phyloP scores from a whole-genome alignment of 2,797 vertebrate species.

The Rachycentron canadum region DNA sequence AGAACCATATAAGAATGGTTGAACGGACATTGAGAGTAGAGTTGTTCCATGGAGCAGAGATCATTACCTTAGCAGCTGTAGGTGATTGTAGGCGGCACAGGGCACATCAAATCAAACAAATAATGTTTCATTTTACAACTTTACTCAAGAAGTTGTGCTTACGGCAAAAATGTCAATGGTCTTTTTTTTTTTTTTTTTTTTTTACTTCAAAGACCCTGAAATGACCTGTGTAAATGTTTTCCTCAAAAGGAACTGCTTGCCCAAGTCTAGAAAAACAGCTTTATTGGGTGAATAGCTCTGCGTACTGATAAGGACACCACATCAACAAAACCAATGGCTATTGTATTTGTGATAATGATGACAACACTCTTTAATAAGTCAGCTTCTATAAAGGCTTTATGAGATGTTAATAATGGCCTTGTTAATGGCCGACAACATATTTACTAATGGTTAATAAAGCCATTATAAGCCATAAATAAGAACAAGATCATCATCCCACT shows the following conservation, averaged over 20 bases:
- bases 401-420: not conserved
- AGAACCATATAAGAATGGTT: slow-evolving; percentile 4
- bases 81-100: not conserved
- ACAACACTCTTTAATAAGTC: not conserved
- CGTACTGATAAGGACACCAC: not conserved
- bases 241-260: not conserved
- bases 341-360: not conserved
- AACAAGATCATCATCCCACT: not conserved
- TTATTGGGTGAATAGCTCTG: not conserved
- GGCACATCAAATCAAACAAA: slow-evolving; percentile 4
- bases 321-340: not conserved
- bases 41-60: not conserved
- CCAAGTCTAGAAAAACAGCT: not conserved
- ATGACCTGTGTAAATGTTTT: not conserved
- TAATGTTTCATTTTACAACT: not conserved
- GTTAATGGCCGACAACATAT: not conserved
- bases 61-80: not conserved
- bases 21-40: slow-evolving; percentile 8
- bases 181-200: no score
- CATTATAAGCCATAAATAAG: not conserved
- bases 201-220: not conserved
- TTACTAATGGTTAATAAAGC: not conserved
- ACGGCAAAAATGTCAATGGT: not conserved
- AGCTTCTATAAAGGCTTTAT: not conserved
- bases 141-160: not conserved